Evolutionary conservation across 2,888 invertebrate species (phyloP).

Genomic region (Drosophila macrospina): DNA sequence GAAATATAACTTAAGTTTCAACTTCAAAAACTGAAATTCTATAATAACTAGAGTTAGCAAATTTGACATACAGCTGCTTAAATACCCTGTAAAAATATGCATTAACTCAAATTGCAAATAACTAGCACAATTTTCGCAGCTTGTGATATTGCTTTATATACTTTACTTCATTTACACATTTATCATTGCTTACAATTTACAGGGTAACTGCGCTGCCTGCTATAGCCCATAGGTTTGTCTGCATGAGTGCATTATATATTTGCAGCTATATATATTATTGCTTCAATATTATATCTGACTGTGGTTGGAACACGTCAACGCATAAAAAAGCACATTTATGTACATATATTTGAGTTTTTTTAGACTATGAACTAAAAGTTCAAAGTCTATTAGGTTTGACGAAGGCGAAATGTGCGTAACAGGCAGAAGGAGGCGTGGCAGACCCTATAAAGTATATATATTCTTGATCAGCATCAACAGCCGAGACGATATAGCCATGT

Average conservation of each 20-base stretch:
- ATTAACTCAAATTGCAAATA: neutral
- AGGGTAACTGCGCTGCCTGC: neutral
- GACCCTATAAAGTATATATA: no score
- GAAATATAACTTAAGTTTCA: neutral
- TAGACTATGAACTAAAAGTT: no score
- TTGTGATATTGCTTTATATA: no score
- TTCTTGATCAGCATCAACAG: no score
- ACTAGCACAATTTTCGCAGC: neutral
- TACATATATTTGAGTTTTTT: neutral
- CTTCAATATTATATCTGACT: constrained; percentile 6
- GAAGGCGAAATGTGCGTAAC: no score
- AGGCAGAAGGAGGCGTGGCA: no score
- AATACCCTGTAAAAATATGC: neutral
- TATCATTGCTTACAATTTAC: no score
- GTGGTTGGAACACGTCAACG: constrained; percentile 63
- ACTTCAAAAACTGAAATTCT: neutral
- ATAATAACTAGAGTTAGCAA: neutral
- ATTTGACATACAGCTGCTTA: neutral
- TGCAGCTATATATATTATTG: constrained; percentile 13
- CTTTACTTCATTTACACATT: no score
- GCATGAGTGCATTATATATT: neutral
- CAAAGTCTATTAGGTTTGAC: no score
- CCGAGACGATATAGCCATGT: no score
- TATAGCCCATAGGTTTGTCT: neutral
- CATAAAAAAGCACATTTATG: neutral